Evolutionary conservation across 1,140 invertebrate genomes (phyloP).

Genomic region (Drosophila leontia): DNA sequence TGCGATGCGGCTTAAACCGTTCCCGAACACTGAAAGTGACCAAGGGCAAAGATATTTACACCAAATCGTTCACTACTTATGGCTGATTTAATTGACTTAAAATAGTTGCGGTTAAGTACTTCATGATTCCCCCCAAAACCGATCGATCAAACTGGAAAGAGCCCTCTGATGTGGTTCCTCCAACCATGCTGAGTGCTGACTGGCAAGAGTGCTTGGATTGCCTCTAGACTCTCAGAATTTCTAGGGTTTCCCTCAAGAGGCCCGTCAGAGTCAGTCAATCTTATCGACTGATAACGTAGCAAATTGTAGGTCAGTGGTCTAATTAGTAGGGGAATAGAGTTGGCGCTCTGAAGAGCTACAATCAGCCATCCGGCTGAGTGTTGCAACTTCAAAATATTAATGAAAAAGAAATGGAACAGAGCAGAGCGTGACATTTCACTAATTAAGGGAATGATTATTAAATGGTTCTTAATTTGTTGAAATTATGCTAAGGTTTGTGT

Average conservation of each 20-base stretch:
- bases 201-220: background rate
- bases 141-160: slow-evolving; percentile 46
- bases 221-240: slow-evolving; percentile 9
- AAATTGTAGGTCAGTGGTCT: slow-evolving; percentile 67
- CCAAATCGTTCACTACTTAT: slow-evolving; percentile 2
- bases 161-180: slow-evolving; percentile 9
- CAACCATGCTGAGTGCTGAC: slow-evolving; percentile 14
- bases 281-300: slow-evolving; percentile 65
- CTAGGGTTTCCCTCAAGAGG: slow-evolving; percentile 30
- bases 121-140: slow-evolving; percentile 13
- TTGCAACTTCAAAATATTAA: slow-evolving; percentile 26
- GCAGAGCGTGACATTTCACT: slow-evolving; percentile 14
- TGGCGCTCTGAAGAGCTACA: slow-evolving; percentile 7
- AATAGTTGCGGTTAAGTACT: slow-evolving; percentile 34
- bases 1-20: slow-evolving; percentile 84
- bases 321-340: slow-evolving; percentile 44
- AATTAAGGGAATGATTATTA: slow-evolving; percentile 29
- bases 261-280: slow-evolving; percentile 45
- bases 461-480: background rate
- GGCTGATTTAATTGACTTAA: slow-evolving; percentile 18
- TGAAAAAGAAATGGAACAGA: background rate
- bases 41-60: slow-evolving; percentile 6
- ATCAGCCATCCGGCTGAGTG: slow-evolving; percentile 21
- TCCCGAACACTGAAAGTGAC: slow-evolving; percentile 84
- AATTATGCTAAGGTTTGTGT: slow-evolving; percentile 1